phyloP scores from a whole-genome alignment of 2,888 invertebrate species.

The Heteropelma amictum region DNA sequence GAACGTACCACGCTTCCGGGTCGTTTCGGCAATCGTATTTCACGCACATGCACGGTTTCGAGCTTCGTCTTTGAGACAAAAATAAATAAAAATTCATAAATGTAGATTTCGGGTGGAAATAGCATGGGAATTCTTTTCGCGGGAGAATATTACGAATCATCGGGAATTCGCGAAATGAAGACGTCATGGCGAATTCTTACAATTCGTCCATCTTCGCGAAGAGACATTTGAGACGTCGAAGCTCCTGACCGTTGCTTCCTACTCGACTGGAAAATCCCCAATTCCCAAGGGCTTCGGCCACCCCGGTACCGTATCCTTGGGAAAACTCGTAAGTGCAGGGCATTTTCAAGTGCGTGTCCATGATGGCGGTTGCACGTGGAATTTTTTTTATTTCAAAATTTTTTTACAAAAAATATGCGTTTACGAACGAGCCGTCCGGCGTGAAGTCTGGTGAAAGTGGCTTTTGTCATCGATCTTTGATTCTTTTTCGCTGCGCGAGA shows the following conservation, averaged over 20 bases:
- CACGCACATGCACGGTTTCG: conserved; percentile 60
- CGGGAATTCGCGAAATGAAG: background rate
- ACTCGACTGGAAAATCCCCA: conserved; percentile 72
- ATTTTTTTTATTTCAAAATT: no score
- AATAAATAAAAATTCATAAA: no score
- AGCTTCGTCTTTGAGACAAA: conserved; percentile 47
- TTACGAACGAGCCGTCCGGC: no score
- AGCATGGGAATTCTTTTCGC: background rate
- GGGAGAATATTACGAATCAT: background rate
- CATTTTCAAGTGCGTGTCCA: conserved; percentile 54
- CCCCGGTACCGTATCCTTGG: conserved; percentile 65
- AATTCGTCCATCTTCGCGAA: conserved; percentile 68
- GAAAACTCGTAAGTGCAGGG: conserved; percentile 66
- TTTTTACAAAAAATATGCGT: no score
- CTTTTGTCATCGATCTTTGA: no score
- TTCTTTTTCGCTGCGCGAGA: no score
- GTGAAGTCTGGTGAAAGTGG: no score
- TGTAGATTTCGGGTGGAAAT: background rate
- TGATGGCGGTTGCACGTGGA: conserved; percentile 15
- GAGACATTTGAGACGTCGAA: conserved; percentile 68
- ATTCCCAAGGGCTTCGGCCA: conserved; percentile 71
- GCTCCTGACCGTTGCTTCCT: conserved; percentile 67
- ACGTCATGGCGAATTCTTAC: conserved; percentile 59
- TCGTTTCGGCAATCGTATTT: conserved; percentile 67
- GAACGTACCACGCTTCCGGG: conserved; percentile 67